These are phyloP conservation scores for Drosophila triauraria DNA, from an alignment of 1,140 invertebrate genomes.

Conservation along the genomic window DNA sequence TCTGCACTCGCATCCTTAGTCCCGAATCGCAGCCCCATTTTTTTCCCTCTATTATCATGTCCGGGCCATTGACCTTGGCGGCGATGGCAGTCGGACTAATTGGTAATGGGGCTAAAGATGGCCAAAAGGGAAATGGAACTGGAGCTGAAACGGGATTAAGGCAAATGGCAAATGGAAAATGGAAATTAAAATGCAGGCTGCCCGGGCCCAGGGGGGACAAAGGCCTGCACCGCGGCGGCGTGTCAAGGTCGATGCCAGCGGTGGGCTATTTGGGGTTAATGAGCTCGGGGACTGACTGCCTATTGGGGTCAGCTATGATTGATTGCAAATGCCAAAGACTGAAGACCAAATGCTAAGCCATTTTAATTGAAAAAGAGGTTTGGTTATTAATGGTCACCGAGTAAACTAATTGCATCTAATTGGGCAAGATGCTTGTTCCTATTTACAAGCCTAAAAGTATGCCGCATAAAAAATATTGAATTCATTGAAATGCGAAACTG, in stretches of 20 bases:
- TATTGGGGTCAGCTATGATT: slow-evolving; percentile 16
- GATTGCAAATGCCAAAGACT: slow-evolving; percentile 1
- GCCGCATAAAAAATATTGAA: no score
- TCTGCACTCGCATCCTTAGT: slow-evolving; percentile 12
- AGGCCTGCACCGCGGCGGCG: background rate
- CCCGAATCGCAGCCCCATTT: background rate
- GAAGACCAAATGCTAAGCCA: background rate
- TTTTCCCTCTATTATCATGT: background rate
- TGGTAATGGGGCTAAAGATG: slow-evolving; percentile 38
- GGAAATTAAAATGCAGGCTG: slow-evolving; percentile 18
- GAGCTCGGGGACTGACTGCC: slow-evolving; percentile 7
- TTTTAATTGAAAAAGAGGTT: background rate
- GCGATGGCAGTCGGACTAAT: slow-evolving; percentile 33
- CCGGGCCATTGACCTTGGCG: slow-evolving; percentile 49
- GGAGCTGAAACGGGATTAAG: slow-evolving; percentile 26
- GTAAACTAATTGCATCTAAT: slow-evolving; percentile 2
- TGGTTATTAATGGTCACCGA: background rate
- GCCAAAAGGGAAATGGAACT: slow-evolving; percentile 9
- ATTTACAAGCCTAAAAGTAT: no score
- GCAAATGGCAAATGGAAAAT: slow-evolving; percentile 26
- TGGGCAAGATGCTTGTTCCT: background rate
- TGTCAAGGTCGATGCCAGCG: slow-evolving; percentile 35
- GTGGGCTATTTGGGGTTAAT: slow-evolving; percentile 22
- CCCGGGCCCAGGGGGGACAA: background rate
- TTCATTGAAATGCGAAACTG: no score